Conservation (phyloP, 1,140 invertebrate species). For the Hetaerina americana region DNA sequence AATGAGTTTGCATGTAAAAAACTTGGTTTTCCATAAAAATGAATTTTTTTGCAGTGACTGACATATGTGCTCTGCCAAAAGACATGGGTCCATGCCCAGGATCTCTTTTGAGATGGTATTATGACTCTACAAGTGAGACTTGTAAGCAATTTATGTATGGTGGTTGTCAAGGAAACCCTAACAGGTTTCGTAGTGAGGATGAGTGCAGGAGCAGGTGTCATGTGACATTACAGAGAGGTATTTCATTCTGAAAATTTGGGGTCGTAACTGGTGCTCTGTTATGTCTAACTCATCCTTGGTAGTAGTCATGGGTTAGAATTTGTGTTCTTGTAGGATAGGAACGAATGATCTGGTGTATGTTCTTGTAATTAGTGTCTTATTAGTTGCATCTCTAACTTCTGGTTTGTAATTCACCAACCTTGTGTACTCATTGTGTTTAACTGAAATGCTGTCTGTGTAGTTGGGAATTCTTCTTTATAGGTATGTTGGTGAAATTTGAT, state of each 20-base stretch:
- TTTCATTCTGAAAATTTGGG: slow-evolving; percentile 2
- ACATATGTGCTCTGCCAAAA: slow-evolving; percentile 39
- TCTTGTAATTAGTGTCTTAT: too few relatives aligned
- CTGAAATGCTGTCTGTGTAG: too few relatives aligned
- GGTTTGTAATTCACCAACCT: too few relatives aligned
- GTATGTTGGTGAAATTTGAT: too few relatives aligned
- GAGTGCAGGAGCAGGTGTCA: slow-evolving; percentile 42
- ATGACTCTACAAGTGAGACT: slow-evolving; percentile 34
- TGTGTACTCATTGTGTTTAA: too few relatives aligned
- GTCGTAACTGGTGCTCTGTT: background rate
- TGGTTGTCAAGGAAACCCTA: slow-evolving; percentile 52
- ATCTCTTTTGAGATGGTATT: slow-evolving; percentile 42
- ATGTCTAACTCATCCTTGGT: background rate
- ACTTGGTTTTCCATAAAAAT: too few relatives aligned
- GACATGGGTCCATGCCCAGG: slow-evolving; percentile 40
- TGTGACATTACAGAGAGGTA: slow-evolving; percentile 6
- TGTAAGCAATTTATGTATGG: slow-evolving; percentile 47
- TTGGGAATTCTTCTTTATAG: too few relatives aligned
- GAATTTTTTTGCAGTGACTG: slow-evolving; percentile 27
- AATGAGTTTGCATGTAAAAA: too few relatives aligned
- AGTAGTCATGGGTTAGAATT: background rate
- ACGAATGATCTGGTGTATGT: background rate
- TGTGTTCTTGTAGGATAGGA: background rate
- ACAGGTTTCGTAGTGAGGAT: slow-evolving; percentile 44
- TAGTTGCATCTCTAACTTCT: too few relatives aligned